Percentiles rank a stretch among this genome's conserved stretches.
phyloP scores from a whole-genome alignment of 2,888 invertebrate genomes.

The Xanthostigma xanthostigma region DNA sequence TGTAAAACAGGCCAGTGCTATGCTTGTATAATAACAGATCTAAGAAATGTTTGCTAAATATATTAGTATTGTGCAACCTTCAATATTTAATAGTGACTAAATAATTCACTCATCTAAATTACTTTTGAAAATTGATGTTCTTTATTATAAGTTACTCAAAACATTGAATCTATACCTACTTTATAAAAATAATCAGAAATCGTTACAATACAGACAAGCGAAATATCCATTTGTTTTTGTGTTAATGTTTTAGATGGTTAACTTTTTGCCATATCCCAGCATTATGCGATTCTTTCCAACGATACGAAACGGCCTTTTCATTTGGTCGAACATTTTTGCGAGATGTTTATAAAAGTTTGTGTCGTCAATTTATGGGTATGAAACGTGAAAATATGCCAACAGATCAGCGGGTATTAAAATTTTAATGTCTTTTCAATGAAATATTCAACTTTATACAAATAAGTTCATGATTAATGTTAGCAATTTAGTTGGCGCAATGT shows the following conservation, averaged over 20 bases:
- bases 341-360: constrained; percentile 64
- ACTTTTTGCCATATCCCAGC: constrained; percentile 93
- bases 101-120: too few species aligned
- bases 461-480: not conserved
- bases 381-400: constrained; percentile 72
- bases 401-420: constrained; percentile 48
- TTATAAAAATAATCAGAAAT: too few species aligned
- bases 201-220: too few species aligned
- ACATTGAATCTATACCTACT: too few species aligned
- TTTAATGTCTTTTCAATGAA: not conserved
- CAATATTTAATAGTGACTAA: too few species aligned
- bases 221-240: too few species aligned
- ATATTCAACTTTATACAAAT: not conserved
- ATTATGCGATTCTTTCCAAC: constrained; percentile 83
- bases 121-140: too few species aligned
- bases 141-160: too few species aligned
- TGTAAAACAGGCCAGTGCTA: too few species aligned
- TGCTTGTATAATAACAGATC: too few species aligned
- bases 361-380: constrained; percentile 78
- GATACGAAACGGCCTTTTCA: constrained; percentile 79
- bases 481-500: not conserved
- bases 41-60: too few species aligned
- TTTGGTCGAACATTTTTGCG: constrained; percentile 79
- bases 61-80: too few species aligned
- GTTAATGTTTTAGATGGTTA: constrained; percentile 51